Conservation (phyloP, 2,797 vertebrate genomes). For the Eptatretus atami region DNA sequence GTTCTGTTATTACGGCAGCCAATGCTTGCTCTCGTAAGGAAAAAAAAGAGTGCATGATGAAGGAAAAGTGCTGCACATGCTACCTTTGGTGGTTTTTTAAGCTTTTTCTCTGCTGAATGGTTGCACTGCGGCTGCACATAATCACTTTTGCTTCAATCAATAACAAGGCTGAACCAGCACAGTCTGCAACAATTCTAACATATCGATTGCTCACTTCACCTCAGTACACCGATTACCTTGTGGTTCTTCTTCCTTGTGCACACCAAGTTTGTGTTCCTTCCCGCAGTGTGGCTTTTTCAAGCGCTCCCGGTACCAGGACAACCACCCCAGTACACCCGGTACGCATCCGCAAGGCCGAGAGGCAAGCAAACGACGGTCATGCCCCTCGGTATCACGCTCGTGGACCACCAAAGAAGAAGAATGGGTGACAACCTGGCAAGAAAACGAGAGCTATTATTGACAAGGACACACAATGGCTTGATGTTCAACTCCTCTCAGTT, state of each 20-base stretch:
- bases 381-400: constrained; percentile 14
- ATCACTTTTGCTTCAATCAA: constrained; percentile 13
- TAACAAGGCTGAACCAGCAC: constrained; percentile 12
- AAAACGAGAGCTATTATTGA: constrained; percentile 57
- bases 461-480: too few relatives aligned
- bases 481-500: too few relatives aligned
- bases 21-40: neutral
- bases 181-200: too few relatives aligned
- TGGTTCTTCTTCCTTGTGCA: constrained; percentile 1
- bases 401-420: constrained; percentile 34
- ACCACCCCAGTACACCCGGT: constrained; percentile 67
- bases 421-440: constrained; percentile 64
- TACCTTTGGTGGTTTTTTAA: too few relatives aligned
- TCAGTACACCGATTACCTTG: too few relatives aligned
- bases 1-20: neutral
- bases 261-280: constrained; percentile 7
- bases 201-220: too few relatives aligned
- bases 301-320: constrained; percentile 53
- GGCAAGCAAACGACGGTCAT: constrained; percentile 25
- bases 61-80: too few relatives aligned
- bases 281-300: constrained; percentile 78
- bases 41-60: too few relatives aligned
- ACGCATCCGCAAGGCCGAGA: constrained; percentile 49
- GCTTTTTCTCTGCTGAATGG: too few relatives aligned
- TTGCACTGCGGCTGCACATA: constrained; percentile 12